Evolutionary conservation across 2,888 invertebrate species (phyloP), one percentile per base, ranked within the genome.

Genomic region (Eustalomyia histrio): DNA sequence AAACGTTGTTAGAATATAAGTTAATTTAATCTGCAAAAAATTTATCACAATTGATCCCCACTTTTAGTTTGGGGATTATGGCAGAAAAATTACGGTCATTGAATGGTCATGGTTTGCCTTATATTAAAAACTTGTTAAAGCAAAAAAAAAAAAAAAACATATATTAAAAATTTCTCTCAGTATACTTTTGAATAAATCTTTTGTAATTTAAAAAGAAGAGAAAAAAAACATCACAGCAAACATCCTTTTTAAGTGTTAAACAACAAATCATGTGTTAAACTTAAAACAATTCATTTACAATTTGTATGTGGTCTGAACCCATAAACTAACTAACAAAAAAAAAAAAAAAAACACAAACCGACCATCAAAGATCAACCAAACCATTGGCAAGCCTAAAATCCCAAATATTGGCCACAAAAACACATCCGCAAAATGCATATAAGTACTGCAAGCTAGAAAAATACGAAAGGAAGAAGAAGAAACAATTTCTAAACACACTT

Each of bases 371-470:
- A 35, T 69, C 64, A 60, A 74, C 57, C 61, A 47, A 76, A 73
- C 76, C 63, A 63, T 81, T 81, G 83, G 81, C 81, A 81, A 78
- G 79, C 83, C 83, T 80, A 67, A 81, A 81, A 87, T 88, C 87
- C 88, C 89, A 89, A 88, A 86, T 85, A 85, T 89, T 89, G 89
- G 89, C 89, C 89, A 89, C 89, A 89, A 90, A 88, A 87, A 89
- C 89, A 88, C 89, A 88, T 87, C 89, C 89, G 85, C 88, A 88
- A 87, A 88, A 85, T 85, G 85, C 85, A 74, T 81, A 75, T 55
- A 29, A 29, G 29, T 29, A 50, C 55, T 43, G 16, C n/a, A 21
- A 18, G 33, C 43, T 64, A 52, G n/a, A 17, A 74, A 78, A 75
- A 74, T 75, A 53, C 35, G 64, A 16, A 55, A 14, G 47, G 17